A percentile compares a stretch with the other conserved stretches of the same genome.
Evolutionary conservation across 2,888 invertebrate species (phyloP).

Genomic region (Diarsia brunnea): DNA sequence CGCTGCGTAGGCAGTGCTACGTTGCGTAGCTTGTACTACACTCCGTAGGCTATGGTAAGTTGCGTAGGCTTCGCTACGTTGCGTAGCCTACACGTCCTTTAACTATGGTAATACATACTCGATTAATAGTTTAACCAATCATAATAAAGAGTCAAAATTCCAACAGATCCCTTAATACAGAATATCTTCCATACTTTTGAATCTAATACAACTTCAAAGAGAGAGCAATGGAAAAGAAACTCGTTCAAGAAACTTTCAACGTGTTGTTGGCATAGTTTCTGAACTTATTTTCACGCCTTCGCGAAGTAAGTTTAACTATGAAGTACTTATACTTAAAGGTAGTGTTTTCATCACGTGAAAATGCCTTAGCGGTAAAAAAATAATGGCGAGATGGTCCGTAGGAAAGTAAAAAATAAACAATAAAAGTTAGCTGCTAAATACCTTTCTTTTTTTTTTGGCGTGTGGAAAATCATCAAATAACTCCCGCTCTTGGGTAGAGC

Average conservation of each 20-base stretch:
- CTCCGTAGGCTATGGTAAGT: constrained; percentile 3
- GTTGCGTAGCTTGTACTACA: background rate
- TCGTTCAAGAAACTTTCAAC: constrained; percentile 15
- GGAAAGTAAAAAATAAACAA: background rate
- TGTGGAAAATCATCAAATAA: too few species aligned
- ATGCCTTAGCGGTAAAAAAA: background rate
- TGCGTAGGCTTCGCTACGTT: background rate
- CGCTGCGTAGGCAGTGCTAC: too few species aligned
- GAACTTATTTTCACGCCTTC: constrained; percentile 20
- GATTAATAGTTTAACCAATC: background rate
- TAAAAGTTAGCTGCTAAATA: too few species aligned
- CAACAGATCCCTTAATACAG: background rate
- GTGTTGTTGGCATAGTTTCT: constrained; percentile 21
- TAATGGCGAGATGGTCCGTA: background rate
- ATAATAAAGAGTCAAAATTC: background rate
- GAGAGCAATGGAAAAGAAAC: background rate
- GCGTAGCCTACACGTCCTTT: background rate
- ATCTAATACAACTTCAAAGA: background rate
- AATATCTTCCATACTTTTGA: background rate
- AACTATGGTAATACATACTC: background rate
- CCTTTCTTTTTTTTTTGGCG: too few species aligned
- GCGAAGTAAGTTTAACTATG: background rate
- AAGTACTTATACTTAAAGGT: background rate
- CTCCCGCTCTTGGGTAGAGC: too few species aligned
- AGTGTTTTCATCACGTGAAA: background rate